Conservation (phyloP, 2,888 invertebrate species). For the Philhelius pedissequus region DNA sequence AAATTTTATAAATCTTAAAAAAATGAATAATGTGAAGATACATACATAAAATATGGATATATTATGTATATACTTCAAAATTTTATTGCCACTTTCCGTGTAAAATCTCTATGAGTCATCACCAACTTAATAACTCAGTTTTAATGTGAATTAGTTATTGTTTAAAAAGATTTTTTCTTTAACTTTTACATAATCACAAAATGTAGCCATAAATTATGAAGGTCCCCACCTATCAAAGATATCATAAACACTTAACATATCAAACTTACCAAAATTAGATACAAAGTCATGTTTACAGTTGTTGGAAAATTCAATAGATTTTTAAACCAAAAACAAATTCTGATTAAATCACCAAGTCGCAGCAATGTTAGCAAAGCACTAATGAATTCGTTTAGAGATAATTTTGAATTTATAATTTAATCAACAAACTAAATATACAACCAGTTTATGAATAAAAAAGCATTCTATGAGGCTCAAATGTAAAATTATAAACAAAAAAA, state of each 20-base stretch:
- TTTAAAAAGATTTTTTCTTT: not conserved
- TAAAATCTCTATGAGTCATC: not conserved
- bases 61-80: too few species aligned
- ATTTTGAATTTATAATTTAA: not conserved
- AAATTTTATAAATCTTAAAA: too few species aligned
- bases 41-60: too few species aligned
- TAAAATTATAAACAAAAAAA: not conserved
- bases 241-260: not conserved
- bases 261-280: not conserved
- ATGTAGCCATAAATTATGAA: not conserved
- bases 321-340: not conserved
- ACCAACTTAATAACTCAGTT: not conserved
- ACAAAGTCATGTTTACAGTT: not conserved
- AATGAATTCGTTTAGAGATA: not conserved
- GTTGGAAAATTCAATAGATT: not conserved
- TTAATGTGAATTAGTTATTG: not conserved
- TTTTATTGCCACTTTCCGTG: not conserved
- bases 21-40: too few species aligned
- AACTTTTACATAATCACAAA: not conserved
- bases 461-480: not conserved
- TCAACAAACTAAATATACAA: not conserved
- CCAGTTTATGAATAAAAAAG: not conserved
- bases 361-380: not conserved
- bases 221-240: not conserved
- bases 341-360: not conserved